phyloP scores from a whole-genome alignment of 1,140 invertebrate genomes.

The Parapsyche elsis region DNA sequence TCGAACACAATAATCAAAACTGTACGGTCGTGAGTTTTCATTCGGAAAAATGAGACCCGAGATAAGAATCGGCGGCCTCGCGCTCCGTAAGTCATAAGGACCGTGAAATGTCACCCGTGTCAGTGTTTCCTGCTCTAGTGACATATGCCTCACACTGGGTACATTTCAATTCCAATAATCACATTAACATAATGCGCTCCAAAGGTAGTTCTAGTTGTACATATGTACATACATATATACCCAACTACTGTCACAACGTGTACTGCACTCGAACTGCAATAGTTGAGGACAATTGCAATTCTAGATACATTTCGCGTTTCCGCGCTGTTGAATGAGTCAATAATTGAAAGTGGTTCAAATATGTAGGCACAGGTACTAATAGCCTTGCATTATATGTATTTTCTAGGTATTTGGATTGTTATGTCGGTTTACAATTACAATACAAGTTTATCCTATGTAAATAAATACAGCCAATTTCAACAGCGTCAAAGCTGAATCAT shows the following conservation, averaged over 20 bases:
- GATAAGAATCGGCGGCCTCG: conserved; percentile 30
- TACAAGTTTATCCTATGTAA: too few relatives aligned
- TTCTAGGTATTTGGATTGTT: too few relatives aligned
- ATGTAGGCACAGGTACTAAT: too few relatives aligned
- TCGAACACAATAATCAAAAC: not conserved
- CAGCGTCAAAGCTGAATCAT: too few relatives aligned
- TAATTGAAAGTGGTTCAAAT: not conserved
- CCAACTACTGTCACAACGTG: not conserved
- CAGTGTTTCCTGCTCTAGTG: conserved; percentile 28
- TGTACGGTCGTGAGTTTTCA: not conserved
- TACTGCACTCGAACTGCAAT: not conserved
- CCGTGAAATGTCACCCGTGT: conserved; percentile 16
- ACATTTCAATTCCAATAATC: conserved; percentile 12
- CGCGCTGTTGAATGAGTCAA: not conserved
- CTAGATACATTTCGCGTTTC: not conserved
- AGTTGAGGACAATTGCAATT: too few relatives aligned
- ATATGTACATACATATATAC: not conserved
- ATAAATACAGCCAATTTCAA: too few relatives aligned
- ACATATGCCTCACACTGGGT: not conserved
- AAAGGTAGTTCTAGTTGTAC: not conserved
- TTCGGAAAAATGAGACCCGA: not conserved
- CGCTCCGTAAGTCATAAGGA: conserved; percentile 10
- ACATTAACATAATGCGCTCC: not conserved
- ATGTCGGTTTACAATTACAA: too few relatives aligned
- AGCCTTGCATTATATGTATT: too few relatives aligned